phyloP scores from a whole-genome alignment of 1,140 invertebrate genomes.

The Teleogryllus occipitalis region DNA sequence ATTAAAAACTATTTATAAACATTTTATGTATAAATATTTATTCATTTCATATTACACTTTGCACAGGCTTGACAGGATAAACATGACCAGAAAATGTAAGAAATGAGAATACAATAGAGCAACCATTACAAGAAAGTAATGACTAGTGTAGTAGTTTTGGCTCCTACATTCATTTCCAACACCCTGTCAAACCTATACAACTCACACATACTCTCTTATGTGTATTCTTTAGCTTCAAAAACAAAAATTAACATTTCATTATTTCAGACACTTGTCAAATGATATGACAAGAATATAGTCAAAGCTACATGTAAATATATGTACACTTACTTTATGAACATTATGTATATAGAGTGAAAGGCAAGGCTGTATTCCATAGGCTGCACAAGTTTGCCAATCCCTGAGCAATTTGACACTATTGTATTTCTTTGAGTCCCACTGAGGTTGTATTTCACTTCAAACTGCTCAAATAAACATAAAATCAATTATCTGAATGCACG shows the following conservation, averaged over 20 bases:
- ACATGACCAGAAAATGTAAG: background rate
- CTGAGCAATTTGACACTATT: background rate
- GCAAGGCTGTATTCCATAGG: background rate
- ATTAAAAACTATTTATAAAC: background rate
- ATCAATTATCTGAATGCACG: background rate
- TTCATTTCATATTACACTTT: background rate
- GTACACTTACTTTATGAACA: background rate
- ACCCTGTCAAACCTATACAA: conserved; percentile 1
- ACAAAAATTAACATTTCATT: no score
- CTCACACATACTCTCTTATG: background rate
- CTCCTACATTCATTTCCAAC: background rate
- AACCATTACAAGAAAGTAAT: background rate
- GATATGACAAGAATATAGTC: background rate
- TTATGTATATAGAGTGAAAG: background rate
- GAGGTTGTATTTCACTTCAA: background rate
- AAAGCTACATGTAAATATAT: background rate
- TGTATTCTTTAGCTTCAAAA: background rate
- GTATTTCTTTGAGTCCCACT: no score
- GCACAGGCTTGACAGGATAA: background rate
- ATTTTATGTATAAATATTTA: background rate
- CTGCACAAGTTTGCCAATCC: background rate
- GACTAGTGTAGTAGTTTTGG: background rate
- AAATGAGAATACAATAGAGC: background rate
- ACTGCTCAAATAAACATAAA: background rate
- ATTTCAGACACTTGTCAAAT: background rate